Evolutionary conservation across 2,797 vertebrate species (phyloP).

Genomic region (Sebastes oblongus): DNA sequence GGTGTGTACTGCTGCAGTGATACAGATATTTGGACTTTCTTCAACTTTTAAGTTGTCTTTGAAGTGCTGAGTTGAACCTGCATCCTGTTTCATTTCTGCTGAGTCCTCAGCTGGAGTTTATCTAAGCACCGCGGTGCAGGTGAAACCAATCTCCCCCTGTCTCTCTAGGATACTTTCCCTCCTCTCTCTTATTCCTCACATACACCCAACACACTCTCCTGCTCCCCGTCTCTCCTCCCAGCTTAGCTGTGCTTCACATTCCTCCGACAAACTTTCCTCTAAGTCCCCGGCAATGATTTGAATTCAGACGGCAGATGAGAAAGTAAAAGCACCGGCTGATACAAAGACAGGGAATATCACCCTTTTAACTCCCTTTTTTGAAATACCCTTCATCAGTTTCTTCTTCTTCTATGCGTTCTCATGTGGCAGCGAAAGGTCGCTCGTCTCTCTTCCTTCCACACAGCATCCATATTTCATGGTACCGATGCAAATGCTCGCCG

Average conservation of each 20-base stretch:
- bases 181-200: slow-evolving; percentile 11
- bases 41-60: slow-evolving; percentile 40
- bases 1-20: slow-evolving; percentile 5
- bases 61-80: slow-evolving; percentile 54
- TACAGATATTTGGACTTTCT: slow-evolving; percentile 40
- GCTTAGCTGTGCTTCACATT: slow-evolving; percentile 30
- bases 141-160: slow-evolving; percentile 61
- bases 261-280: slow-evolving; percentile 32
- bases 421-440: slow-evolving; percentile 56
- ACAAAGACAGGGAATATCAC: slow-evolving; percentile 28
- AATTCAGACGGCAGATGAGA: slow-evolving; percentile 46
- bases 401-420: slow-evolving; percentile 25
- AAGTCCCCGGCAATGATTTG: slow-evolving; percentile 18
- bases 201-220: neutral
- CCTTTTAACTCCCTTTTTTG: slow-evolving; percentile 22
- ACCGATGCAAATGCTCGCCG: slow-evolving; percentile 54
- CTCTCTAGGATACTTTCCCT: slow-evolving; percentile 37
- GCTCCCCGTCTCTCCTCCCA: neutral
- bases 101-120: slow-evolving; percentile 56
- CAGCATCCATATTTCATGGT: slow-evolving; percentile 70
- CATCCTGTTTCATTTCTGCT: slow-evolving; percentile 63
- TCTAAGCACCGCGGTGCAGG: slow-evolving; percentile 59
- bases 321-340: slow-evolving; percentile 2
- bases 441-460: slow-evolving; percentile 31
- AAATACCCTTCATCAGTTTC: slow-evolving; percentile 22